Conservation (phyloP, 2,888 invertebrate genomes). For the Selenia dentaria region DNA sequence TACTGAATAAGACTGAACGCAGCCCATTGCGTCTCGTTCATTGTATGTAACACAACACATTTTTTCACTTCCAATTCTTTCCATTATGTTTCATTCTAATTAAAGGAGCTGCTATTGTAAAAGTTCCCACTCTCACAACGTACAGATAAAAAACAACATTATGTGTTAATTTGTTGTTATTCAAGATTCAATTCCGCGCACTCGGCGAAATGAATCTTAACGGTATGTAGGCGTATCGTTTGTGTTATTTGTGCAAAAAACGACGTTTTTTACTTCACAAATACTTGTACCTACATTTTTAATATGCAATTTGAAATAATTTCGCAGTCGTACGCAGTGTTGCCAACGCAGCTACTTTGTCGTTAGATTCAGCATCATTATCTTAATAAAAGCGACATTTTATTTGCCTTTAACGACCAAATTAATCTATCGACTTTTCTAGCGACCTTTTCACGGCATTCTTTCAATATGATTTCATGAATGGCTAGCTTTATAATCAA, state of each 20-base stretch:
- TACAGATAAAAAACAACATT: slow-evolving; percentile 55
- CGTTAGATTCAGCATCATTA: no score
- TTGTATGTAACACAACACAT: slow-evolving; percentile 56
- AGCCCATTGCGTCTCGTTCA: slow-evolving; percentile 44
- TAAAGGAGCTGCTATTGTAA: slow-evolving; percentile 62
- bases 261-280: no score
- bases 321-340: not conserved
- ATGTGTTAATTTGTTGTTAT: slow-evolving; percentile 60
- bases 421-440: no score
- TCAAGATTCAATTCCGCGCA: slow-evolving; percentile 49
- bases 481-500: no score
- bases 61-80: slow-evolving; percentile 53
- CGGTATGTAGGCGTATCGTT: slow-evolving; percentile 25
- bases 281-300: slow-evolving; percentile 6
- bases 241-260: slow-evolving; percentile 18
- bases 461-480: no score
- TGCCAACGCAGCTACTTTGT: no score
- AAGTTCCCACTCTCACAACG: slow-evolving; percentile 63
- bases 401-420: no score
- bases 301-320: slow-evolving; percentile 9
- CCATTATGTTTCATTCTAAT: slow-evolving; percentile 59
- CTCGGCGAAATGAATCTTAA: slow-evolving; percentile 31
- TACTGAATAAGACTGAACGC: no score
- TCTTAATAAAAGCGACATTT: no score
- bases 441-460: no score